These are phyloP conservation scores for Larimichthys polyactis DNA, from an alignment of 2,113 vertebrate species.

Conservation along the genomic window DNA sequence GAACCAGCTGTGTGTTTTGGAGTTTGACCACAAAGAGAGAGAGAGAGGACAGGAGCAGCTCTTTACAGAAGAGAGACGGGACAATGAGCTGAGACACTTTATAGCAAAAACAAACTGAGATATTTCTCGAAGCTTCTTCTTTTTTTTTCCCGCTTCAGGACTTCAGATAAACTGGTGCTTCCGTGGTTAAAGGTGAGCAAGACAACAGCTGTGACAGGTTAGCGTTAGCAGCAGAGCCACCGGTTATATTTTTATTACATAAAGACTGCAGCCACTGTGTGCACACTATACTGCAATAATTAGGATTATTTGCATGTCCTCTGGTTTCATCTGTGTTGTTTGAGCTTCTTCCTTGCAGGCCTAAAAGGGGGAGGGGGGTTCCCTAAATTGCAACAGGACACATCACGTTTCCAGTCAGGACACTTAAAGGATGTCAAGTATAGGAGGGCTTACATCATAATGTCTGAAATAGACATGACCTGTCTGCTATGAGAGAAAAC, in stretches of 20 bases:
- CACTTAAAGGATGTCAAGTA: conserved; percentile 58
- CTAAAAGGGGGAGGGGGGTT: conserved; percentile 21
- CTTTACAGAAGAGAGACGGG: not conserved
- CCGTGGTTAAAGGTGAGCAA: conserved; percentile 62
- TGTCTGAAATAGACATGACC: conserved; percentile 42
- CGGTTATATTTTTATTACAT: not conserved
- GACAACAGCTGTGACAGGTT: conserved; percentile 8
- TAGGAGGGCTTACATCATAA: conserved; percentile 23
- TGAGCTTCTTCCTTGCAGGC: not conserved
- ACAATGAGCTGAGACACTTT: conserved; percentile 58
- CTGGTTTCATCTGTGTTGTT: conserved; percentile 1
- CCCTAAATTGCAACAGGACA: conserved; percentile 41
- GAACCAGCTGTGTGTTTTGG: conserved; percentile 45
- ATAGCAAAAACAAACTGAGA: not conserved
- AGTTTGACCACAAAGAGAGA: conserved; percentile 49
- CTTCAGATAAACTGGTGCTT: conserved; percentile 10
- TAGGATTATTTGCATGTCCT: not conserved
- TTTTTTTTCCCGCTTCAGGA: not conserved
- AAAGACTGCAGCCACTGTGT: too few relatives aligned
- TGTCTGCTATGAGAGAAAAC: not conserved
- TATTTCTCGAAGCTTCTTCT: not conserved
- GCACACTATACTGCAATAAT: not conserved
- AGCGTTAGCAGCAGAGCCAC: conserved; percentile 59
- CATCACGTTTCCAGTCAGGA: conserved; percentile 37
- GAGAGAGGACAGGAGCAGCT: not conserved